Percentiles rank a stretch among this genome's conserved stretches.
Evolutionary conservation across 2,888 invertebrate species (phyloP).

Genomic region (Gnatocerus cornutus): DNA sequence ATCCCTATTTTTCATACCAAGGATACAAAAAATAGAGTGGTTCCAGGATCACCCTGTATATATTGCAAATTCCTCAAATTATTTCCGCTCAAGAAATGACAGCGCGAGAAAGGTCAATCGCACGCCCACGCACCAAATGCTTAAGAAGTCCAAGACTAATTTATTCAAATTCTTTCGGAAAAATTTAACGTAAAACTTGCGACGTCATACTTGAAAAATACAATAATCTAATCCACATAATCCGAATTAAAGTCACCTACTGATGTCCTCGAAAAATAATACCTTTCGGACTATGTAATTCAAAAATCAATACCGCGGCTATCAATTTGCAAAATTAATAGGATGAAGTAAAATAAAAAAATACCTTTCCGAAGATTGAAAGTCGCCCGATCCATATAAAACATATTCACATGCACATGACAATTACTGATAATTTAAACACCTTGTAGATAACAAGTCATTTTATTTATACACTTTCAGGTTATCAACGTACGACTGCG

Average conservation of each 20-base stretch:
- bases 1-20: too few species aligned
- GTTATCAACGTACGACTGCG: conserved; percentile 13
- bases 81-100: not conserved
- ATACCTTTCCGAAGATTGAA: conserved; percentile 23
- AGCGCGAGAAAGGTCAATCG: conserved; percentile 15
- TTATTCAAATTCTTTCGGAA: not conserved
- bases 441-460: not conserved
- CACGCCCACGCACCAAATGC: conserved; percentile 17
- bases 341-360: not conserved
- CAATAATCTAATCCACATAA: too few species aligned
- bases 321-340: too few species aligned
- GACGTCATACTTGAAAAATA: too few species aligned
- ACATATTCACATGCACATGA: conserved; percentile 37
- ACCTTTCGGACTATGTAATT: too few species aligned
- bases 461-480: conserved; percentile 8
- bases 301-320: conserved; percentile 26
- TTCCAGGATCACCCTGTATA: too few species aligned
- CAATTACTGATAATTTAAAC: conserved; percentile 9
- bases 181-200: not conserved
- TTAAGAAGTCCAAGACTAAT: not conserved
- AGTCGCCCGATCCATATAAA: conserved; percentile 14
- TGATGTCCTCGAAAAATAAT: too few species aligned
- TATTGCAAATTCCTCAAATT: too few species aligned
- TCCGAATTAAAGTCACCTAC: too few species aligned
- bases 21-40: too few species aligned